phyloP scores from a whole-genome alignment of 2,797 vertebrate species.

The Octomys mimax region DNA sequence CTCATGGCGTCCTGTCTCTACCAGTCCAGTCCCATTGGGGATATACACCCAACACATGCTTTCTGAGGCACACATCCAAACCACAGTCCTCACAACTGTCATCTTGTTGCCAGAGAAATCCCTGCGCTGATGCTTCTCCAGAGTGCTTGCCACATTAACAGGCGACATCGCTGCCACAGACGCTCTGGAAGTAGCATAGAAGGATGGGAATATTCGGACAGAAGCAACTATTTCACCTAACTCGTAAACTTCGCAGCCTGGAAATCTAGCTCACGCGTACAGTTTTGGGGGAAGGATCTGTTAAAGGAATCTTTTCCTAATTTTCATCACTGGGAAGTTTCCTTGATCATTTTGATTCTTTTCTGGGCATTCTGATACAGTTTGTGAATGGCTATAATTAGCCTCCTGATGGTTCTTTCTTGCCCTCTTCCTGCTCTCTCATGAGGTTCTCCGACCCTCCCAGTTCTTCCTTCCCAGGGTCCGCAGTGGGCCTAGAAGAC shows the following conservation, averaged over 20 bases:
- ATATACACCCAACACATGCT: background rate
- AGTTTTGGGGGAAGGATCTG: background rate
- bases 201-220: background rate
- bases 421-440: background rate
- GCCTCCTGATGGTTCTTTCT: background rate
- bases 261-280: too few relatives aligned
- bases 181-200: background rate
- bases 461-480: background rate
- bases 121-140: fast-evolving
- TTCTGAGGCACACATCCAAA: background rate
- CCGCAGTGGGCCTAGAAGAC: background rate
- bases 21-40: fast-evolving
- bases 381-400: background rate
- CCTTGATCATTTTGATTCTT: too few relatives aligned
- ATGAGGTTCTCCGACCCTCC: background rate
- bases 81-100: background rate
- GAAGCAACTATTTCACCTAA: background rate
- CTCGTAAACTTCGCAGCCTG: background rate
- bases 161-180: fast-evolving
- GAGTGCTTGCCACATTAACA: background rate
- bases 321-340: background rate
- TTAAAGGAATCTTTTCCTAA: background rate
- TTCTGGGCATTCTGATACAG: background rate
- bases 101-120: background rate
- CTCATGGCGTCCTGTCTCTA: background rate